Base-by-base conservation (phyloP, 2,113 vertebrate species). In the Dasypus novemcinctus region DNA sequence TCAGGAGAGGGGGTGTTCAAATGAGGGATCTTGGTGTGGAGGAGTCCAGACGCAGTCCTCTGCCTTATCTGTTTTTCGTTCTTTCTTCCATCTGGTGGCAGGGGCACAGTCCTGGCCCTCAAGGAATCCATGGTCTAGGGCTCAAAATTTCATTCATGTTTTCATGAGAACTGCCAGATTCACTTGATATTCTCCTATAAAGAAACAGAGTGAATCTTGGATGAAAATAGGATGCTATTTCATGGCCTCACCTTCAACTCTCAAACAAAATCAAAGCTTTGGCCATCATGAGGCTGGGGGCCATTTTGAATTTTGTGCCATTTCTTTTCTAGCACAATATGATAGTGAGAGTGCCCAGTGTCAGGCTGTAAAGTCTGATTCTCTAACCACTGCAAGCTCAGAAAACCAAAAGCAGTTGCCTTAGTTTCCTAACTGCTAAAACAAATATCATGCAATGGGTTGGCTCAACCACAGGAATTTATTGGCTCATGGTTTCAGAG, bases 341-440 rank as follows among this genome's bases (percentile, higher is more conserved):
- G 43, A 46, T 1, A 1, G 10, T 3, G 27, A 57, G 41, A 49
- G 29, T 36, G 1, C 2, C 71, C n/a, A 5, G 1, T 2, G 11
- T 23, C 0, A 5, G 43, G 71, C 13, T 18, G 2, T 36, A 31
- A 36, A n/a, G 46, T 64, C 46, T 54, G 43, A 41, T 14, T 33
- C 54, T 83, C 4, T 8, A 68, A 43, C n/a, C 20, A 57, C 54
- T 57, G 54, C 54, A 57, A 6, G 18, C 54, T 57, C 54, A 57
- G 54, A 57, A 57, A 57, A 57, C 54, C 54, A 57, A 57, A 57
- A 20, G 54, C 54, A 57, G 54, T 21, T 57, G 25, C 20, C 18
- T 76, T 52, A 76, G 43, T 20, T 52, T 76, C 41, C 43, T 10
- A 52, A 29, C 63, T 64, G 29, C 63, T 57, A 57, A 57, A 57